Percentiles rank a stretch among this genome's conserved stretches.
phyloP scores from a whole-genome alignment of 2,113 vertebrate genomes.

The Grammomys dolichurus region DNA sequence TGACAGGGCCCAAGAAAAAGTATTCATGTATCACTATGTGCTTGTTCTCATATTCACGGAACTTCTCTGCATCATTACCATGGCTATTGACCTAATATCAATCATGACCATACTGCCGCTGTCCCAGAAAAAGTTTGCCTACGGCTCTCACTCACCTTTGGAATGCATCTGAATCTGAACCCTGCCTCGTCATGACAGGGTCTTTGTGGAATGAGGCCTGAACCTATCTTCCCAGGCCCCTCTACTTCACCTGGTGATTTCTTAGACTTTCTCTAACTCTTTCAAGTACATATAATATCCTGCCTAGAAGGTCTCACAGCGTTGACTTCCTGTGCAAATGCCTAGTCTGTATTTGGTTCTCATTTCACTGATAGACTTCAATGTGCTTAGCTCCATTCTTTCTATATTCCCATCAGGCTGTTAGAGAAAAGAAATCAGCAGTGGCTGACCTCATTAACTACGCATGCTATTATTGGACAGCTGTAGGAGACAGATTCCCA shows the following conservation, averaged over 20 bases:
- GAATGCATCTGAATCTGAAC: not conserved
- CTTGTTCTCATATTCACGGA: not conserved
- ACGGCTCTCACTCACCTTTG: not conserved
- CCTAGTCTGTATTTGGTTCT: not conserved
- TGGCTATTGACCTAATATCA: not conserved
- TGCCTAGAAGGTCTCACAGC: not conserved
- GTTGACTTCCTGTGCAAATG: not conserved
- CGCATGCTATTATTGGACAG: not conserved
- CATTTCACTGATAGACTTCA: not conserved
- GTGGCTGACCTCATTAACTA: not conserved
- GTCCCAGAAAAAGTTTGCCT: not conserved
- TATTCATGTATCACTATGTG: not conserved
- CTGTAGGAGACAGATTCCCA: not conserved
- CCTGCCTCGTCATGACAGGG: not conserved
- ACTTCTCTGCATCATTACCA: not conserved
- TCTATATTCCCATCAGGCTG: not conserved
- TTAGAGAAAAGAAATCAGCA: constrained; percentile 5
- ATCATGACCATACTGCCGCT: not conserved
- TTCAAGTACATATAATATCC: not conserved
- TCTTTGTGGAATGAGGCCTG: not conserved
- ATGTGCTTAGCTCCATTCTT: not conserved
- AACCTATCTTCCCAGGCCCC: not conserved
- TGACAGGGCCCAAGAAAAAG: not conserved
- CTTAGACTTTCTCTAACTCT: not conserved
- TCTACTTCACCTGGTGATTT: not conserved